Conservation (phyloP, 30 jellyfish, hydroid and myxozoan genomes). For the Pseudorhiza aurosa region DNA sequence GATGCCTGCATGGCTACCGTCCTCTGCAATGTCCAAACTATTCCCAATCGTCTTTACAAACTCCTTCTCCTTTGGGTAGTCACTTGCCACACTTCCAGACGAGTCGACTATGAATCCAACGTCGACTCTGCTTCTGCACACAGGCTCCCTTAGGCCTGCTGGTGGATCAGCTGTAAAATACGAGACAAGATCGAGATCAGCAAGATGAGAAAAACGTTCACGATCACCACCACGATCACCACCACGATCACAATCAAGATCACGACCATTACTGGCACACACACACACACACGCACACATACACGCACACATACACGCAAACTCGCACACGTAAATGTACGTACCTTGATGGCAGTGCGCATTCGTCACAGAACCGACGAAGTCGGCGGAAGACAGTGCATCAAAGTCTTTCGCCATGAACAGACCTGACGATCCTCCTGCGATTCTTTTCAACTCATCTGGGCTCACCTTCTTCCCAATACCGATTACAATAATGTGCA, state of each 20-base stretch:
- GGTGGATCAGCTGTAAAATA: slow-evolving; percentile 27
- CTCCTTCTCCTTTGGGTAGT: slow-evolving; percentile 61
- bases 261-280: too few relatives aligned
- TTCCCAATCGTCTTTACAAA: slow-evolving; percentile 43
- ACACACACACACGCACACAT: too few relatives aligned
- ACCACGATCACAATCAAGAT: too few relatives aligned
- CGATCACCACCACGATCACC: too few relatives aligned
- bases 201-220: too few relatives aligned
- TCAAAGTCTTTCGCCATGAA: slow-evolving; percentile 54
- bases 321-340: slow-evolving; percentile 7
- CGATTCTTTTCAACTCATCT: slow-evolving; percentile 26
- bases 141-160: neutral
- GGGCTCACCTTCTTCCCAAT: slow-evolving; percentile 36
- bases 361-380: slow-evolving; percentile 16
- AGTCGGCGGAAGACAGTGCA: slow-evolving; percentile 35
- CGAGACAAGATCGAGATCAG: too few relatives aligned
- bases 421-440: neutral
- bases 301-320: too few relatives aligned
- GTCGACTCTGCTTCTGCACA: slow-evolving; percentile 33
- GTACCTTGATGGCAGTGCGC: slow-evolving; percentile 8
- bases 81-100: slow-evolving; percentile 53
- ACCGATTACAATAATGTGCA: slow-evolving; percentile 60
- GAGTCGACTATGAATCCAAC: slow-evolving; percentile 73
- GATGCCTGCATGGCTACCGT: slow-evolving; percentile 57
- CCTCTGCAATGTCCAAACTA: slow-evolving; percentile 7